These are phyloP conservation scores for Marisa cornuarietis DNA, from an alignment of 1,140 invertebrate species.

Conservation along the genomic window DNA sequence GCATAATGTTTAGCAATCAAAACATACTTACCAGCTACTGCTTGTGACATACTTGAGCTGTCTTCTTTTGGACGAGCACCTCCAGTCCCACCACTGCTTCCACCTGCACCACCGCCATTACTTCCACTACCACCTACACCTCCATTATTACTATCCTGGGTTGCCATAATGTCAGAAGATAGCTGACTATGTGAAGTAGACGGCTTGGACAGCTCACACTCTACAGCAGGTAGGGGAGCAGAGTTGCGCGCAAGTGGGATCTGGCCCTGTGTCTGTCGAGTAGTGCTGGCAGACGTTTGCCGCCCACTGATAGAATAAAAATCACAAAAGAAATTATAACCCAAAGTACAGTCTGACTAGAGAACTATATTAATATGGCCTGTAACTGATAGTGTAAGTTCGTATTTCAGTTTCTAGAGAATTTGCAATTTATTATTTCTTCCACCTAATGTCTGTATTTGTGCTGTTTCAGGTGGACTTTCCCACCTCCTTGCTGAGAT, in stretches of 20 bases:
- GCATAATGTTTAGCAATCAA: too few relatives aligned
- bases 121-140: constrained; percentile 2
- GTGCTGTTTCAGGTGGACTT: too few relatives aligned
- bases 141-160: constrained; percentile 12
- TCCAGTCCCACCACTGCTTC: constrained; percentile 27
- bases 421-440: too few relatives aligned
- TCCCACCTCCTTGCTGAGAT: too few relatives aligned
- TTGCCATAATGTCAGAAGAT: constrained; percentile 7
- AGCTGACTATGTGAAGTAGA: constrained; percentile 6
- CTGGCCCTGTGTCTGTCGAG: constrained; percentile 17
- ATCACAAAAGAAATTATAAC: neutral
- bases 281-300: constrained; percentile 24
- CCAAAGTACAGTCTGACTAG: too few relatives aligned
- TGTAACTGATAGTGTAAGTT: too few relatives aligned
- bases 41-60: too few relatives aligned
- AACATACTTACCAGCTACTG: too few relatives aligned
- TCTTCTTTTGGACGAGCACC: constrained; percentile 54
- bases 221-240: neutral
- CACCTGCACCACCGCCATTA: constrained; percentile 25
- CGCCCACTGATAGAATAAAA: constrained; percentile 28
- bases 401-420: too few relatives aligned
- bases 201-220: constrained; percentile 4
- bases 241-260: constrained; percentile 4
- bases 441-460: too few relatives aligned
- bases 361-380: too few relatives aligned